Conservation (phyloP, 2,888 invertebrate species). For the Tillus elongatus region DNA sequence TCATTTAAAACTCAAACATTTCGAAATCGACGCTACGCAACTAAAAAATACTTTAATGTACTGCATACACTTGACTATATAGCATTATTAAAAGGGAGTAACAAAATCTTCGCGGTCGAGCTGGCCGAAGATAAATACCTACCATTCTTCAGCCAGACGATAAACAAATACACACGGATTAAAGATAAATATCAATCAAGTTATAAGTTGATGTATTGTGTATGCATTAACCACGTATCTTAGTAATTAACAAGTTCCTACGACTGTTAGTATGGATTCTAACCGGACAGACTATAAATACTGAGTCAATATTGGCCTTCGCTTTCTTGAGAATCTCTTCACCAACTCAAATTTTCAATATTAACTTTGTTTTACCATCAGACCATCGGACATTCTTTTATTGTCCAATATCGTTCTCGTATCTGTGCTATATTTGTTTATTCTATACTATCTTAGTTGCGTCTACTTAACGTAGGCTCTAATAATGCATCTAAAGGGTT, state of each 20-base stretch:
- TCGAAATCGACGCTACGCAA: no score
- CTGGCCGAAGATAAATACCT: not conserved
- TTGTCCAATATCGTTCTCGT: conserved; percentile 12
- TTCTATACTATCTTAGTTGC: no score
- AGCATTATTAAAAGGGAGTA: no score
- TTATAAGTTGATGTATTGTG: conserved; percentile 36
- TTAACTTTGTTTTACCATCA: conserved; percentile 33
- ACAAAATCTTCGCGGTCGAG: no score
- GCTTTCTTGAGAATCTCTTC: conserved; percentile 40
- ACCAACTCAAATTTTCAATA: conserved; percentile 39
- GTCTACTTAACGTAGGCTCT: no score
- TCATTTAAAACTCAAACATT: no score
- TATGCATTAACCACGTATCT: conserved; percentile 39
- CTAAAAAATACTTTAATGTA: no score
- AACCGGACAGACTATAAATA: conserved; percentile 42
- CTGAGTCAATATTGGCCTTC: conserved; percentile 41
- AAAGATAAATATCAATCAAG: conserved; percentile 37
- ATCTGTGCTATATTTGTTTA: conserved; percentile 5
- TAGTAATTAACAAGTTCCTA: conserved; percentile 43
- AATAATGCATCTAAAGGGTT: no score
- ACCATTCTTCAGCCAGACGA: not conserved
- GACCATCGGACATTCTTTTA: conserved; percentile 11
- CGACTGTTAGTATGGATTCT: conserved; percentile 39
- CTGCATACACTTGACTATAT: no score
- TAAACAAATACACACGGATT: conserved; percentile 18